Conservation (phyloP, 1,140 invertebrate genomes). For the Nixonia krombeini region DNA sequence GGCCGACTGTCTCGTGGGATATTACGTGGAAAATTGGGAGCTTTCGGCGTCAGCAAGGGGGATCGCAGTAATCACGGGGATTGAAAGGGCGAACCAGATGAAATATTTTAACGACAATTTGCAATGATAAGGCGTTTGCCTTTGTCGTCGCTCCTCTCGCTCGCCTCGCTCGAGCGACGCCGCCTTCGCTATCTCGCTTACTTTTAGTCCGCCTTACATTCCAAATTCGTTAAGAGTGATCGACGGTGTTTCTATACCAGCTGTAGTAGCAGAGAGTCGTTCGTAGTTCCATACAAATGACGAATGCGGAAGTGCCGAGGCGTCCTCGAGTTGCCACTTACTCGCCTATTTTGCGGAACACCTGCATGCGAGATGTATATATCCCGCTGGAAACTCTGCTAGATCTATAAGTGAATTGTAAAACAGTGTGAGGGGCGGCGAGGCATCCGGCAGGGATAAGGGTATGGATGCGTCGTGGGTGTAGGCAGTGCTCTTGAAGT, state of each 20-base stretch:
- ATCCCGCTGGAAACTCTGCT: background rate
- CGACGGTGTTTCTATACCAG: background rate
- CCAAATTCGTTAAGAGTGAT: no score
- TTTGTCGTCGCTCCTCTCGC: conserved; percentile 15
- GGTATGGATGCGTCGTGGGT: conserved; percentile 2
- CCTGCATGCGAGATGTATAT: conserved; percentile 2
- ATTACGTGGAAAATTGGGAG: conserved; percentile 43
- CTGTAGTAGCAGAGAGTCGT: no score
- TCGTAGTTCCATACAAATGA: no score
- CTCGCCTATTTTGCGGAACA: conserved; percentile 4
- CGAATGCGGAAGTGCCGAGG: no score
- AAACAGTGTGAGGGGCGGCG: conserved; percentile 3
- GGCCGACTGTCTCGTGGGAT: conserved; percentile 33
- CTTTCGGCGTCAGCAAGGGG: conserved; percentile 21
- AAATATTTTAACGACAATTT: conserved; percentile 40
- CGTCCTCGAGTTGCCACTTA: background rate
- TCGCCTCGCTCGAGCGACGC: no score
- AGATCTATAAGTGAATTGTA: conserved; percentile 20
- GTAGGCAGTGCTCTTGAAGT: conserved; percentile 12
- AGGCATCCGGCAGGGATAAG: background rate
- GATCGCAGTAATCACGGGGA: conserved; percentile 33
- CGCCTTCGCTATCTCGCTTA: conserved; percentile 1
- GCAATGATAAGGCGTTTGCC: conserved; percentile 11
- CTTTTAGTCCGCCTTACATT: no score
- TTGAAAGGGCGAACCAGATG: conserved; percentile 34